Percentiles rank a stretch among this genome's conserved stretches.
phyloP scores from a whole-genome alignment of 2,888 invertebrate genomes.

The Drosophila longiperda region DNA sequence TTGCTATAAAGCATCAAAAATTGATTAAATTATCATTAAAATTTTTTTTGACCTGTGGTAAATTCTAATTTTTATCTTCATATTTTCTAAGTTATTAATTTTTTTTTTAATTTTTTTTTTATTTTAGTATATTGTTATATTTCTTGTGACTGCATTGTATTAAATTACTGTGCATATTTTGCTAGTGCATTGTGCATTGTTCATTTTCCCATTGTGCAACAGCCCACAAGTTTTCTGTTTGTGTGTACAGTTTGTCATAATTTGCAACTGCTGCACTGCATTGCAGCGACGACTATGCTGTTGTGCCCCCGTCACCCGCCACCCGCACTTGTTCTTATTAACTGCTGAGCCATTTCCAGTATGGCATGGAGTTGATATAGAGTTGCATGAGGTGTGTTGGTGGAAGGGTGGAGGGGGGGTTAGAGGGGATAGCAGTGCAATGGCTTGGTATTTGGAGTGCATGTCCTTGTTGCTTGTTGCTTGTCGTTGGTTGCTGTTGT shows the following conservation, averaged over 20 bases:
- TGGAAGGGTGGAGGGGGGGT: neutral
- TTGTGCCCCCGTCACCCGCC: conserved; percentile 2
- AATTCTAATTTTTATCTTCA: neutral
- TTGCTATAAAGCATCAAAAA: neutral
- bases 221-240: conserved; percentile 27
- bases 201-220: conserved; percentile 22
- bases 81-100: neutral
- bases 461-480: conserved; percentile 52
- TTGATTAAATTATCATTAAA: accelerated
- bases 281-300: conserved; percentile 32
- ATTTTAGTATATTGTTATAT: neutral
- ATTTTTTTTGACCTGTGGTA: neutral
- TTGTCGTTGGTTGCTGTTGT: conserved; percentile 48
- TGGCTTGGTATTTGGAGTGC: conserved; percentile 60
- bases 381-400: neutral
- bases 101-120: neutral
- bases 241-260: conserved; percentile 68
- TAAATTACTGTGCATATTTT: conserved; percentile 12
- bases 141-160: neutral
- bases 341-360: conserved; percentile 67
- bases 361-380: conserved; percentile 56
- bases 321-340: conserved; percentile 67
- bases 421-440: conserved; percentile 24
- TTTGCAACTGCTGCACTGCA: conserved; percentile 73
- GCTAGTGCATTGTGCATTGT: conserved; percentile 6